Evolutionary conservation across 2,113 vertebrate species (phyloP), one percentile per base, ranked within the genome.

Genomic region (Triplophysa rosa): DNA sequence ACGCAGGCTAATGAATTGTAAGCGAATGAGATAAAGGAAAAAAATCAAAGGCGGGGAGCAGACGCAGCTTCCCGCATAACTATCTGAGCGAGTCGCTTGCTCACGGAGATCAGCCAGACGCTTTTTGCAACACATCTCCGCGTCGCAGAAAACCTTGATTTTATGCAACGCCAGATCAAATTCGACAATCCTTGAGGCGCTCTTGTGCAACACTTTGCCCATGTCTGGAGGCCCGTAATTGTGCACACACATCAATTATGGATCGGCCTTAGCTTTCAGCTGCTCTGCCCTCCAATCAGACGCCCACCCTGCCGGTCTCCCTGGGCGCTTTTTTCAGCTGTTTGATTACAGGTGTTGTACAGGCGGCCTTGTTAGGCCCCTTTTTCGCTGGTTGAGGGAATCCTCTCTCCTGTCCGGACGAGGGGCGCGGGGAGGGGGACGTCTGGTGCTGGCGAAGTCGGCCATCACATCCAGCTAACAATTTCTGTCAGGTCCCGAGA

Each of bases 401-500:
- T 79, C 79, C 72, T 74, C 81, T 67, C 77, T 87, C 81, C 86
- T 72, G 81, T 83, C 78, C 47, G 23, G 82, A 86, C 65, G 67
- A 83, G 86, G 87, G 83, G 75, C 21, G 13, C 67, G 59, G 47
- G 23, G 56, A 70, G 80, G 80, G 80, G 69, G 79, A 33, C 72
- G 77, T 79, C 37, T 14, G 86, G 82, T 78, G 82, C 85, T 83
- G 89, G 90, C 89, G 87, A 90, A 90, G 92, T 94, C 93, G 94
- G 93, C 95, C 95, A 95, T 90, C 90, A 93, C 93, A 90, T 94
- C 92, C 91, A 86, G 84, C 95, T 96, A 96, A 95, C 95, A 96
- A 94, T 95, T 96, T 94, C 94, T 96, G 85, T 92, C 94, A 89
- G 81, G 87, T 95, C 96, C 95, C 95, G 82, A 80, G 95, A 94